Percentiles rank a stretch among this genome's conserved stretches.
Conservation (phyloP, 2,113 vertebrate genomes). For the Solenodon paradoxus region DNA sequence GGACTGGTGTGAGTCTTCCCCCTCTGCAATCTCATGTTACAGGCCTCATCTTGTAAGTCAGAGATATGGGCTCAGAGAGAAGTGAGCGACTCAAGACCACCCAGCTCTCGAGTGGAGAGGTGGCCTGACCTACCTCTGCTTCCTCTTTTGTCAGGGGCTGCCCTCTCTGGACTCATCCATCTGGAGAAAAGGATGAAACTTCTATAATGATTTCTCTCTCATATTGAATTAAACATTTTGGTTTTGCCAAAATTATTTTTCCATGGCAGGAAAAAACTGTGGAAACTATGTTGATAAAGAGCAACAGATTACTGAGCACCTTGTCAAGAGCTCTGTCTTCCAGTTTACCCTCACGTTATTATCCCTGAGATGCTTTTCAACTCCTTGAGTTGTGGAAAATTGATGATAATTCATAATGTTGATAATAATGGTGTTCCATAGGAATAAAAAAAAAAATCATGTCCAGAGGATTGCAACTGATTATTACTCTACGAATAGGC, state of each 20-base stretch:
- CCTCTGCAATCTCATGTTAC: neutral
- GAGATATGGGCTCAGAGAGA: neutral
- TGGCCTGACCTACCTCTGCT: neutral
- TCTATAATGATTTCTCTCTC: neutral
- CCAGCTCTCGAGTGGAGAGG: neutral
- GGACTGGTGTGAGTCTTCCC: neutral
- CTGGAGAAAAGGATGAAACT: neutral
- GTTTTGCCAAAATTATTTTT: neutral
- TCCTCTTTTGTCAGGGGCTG: neutral
- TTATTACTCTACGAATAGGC: neutral
- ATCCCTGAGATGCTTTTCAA: neutral
- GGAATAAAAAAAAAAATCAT: neutral
- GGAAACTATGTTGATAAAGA: neutral
- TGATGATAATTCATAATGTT: neutral
- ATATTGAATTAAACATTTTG: neutral
- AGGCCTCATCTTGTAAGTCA: neutral
- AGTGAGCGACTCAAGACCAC: neutral
- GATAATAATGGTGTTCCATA: conserved; percentile 8
- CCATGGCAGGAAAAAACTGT: neutral
- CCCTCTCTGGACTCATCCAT: neutral
- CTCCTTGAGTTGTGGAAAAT: neutral
- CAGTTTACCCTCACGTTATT: neutral
- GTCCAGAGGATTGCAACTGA: neutral
- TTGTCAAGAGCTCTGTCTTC: neutral
- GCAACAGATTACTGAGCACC: neutral